Conservation (phyloP, 2,888 invertebrate genomes). For the Escarpia spicata region DNA sequence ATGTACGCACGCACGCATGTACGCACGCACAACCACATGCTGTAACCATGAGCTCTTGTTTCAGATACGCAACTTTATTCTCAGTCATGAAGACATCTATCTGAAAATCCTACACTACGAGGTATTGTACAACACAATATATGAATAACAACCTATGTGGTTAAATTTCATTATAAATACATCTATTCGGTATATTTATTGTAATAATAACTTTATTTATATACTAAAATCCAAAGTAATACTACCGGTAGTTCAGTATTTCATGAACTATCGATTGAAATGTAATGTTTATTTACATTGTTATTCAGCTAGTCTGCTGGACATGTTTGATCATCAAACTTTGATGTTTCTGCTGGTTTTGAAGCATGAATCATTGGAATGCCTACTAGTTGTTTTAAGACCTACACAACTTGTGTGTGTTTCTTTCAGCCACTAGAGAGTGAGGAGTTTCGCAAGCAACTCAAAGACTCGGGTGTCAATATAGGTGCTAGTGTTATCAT, state of each 20-base stretch:
- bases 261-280: too few relatives aligned
- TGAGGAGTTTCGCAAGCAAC: conserved; percentile 64
- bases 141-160: background rate
- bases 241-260: too few relatives aligned
- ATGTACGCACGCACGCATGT: background rate
- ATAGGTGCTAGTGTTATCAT: conserved; percentile 66
- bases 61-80: conserved; percentile 21
- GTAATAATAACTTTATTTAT: background rate
- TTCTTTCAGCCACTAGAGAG: conserved; percentile 65
- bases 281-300: too few relatives aligned
- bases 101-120: conserved; percentile 68
- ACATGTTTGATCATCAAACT: too few relatives aligned
- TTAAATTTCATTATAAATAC: background rate
- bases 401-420: background rate
- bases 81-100: conserved; percentile 63
- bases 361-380: too few relatives aligned
- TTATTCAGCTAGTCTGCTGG: too few relatives aligned
- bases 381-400: background rate
- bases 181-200: background rate
- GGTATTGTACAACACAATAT: conserved; percentile 48
- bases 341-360: too few relatives aligned
- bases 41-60: background rate
- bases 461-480: conserved; percentile 67
- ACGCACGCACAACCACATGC: background rate
- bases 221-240: too few relatives aligned